These are phyloP conservation scores for Parazoanthus darwini DNA, from an alignment of 92 coral and sea anemone species.

Conservation along the genomic window DNA sequence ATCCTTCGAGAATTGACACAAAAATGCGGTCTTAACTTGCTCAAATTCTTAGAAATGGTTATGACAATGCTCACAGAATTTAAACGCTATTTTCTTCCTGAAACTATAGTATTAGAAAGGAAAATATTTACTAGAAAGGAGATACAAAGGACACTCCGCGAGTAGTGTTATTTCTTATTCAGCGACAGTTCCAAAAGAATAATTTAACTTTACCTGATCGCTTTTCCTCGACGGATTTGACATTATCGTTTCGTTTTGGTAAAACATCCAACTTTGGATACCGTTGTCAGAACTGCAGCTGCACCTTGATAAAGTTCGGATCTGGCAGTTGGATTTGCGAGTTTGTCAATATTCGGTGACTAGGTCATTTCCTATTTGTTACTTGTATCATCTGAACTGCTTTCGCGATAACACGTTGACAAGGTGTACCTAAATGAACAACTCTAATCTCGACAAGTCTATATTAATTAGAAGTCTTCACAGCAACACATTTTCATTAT, in stretches of 20 bases:
- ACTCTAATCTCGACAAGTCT: not conserved
- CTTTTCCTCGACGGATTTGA: not conserved
- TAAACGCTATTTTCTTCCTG: no score
- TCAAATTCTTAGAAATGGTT: no score
- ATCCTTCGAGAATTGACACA: no score
- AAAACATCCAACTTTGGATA: not conserved
- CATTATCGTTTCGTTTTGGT: not conserved
- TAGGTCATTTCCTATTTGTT: not conserved
- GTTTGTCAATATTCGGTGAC: no score
- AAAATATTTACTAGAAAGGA: no score
- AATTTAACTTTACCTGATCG: not conserved
- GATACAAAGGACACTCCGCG: no score
- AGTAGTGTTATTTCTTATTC: no score
- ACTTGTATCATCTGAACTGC: not conserved
- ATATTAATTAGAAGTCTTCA: not conserved
- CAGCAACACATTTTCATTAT: not conserved
- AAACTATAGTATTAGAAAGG: no score
- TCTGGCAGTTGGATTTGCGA: not conserved
- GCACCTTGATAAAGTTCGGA: not conserved
- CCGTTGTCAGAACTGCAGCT: not conserved
- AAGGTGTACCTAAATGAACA: no score
- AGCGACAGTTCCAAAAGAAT: no score
- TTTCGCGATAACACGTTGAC: not conserved
- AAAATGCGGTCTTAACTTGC: no score
- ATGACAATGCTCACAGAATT: no score